Evolutionary conservation across 1,140 invertebrate species (phyloP), one percentile per base, ranked within the genome.

Genomic region (Eciton burchellii): DNA sequence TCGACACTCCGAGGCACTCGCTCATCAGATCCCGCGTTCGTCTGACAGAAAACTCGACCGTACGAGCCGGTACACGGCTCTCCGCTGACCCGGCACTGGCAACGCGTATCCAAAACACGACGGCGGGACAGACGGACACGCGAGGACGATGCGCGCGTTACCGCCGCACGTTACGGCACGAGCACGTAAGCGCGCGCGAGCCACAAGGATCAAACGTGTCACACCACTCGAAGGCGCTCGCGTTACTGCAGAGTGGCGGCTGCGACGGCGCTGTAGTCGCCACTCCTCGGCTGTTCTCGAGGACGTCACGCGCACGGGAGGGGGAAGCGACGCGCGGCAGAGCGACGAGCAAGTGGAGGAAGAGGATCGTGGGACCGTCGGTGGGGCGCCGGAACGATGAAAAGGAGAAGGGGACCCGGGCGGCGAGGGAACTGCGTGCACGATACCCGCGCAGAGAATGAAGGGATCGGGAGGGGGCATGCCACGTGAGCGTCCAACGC

Each of bases 231-330:
- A 84, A 88, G 88, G 89, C 92, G 89, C 85, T 91, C 90, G 89
- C 92, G 89, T 90, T 92, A 94, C 90, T 92, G 91, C 91, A 88
- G 91, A 90, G 74, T 84, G 81, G 88, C 84, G 83, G 82, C 81
- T 82, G 84, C 90, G 77, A 89, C 72, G 88, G 86, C 90, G 90
- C 85, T 89, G 89, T 79, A 26, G 59, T 88, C 89, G 89, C 45
- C 84, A 83, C 91, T 74, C 83, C 26, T 74, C 60, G 85, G 76
- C 81, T 59, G 60, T 84, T 74, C 73, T 73, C 82, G 87, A 83
- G 87, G 70, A 81, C 56, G 83, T 52, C 45, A 24, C 29, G 59
- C 81, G 73, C n/a, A n/a, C n/a, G 77, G 45, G 14, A 66, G 41
- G 41, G 62, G 70, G 16, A 11, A 45, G 56, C 47, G 35, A 81